Conservation (phyloP, 2,888 invertebrate species). For the Orthosia gothica region DNA sequence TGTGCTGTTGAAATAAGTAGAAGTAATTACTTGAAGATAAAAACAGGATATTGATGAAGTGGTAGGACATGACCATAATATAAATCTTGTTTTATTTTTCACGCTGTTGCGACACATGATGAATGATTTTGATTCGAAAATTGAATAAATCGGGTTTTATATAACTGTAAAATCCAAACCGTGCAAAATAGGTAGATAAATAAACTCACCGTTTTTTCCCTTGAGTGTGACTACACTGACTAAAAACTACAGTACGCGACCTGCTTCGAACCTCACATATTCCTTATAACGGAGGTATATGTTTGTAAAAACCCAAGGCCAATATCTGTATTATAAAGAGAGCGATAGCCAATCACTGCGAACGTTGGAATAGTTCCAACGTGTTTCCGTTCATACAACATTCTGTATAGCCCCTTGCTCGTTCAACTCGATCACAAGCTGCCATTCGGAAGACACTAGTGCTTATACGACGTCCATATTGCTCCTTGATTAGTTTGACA, state of each 20-base stretch:
- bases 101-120: not conserved
- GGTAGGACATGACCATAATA: not conserved
- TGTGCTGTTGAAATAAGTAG: not conserved
- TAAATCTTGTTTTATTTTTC: not conserved
- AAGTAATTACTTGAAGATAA: not conserved
- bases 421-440: conserved; percentile 27
- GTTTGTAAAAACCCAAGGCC: not conserved
- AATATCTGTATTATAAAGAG: conserved; percentile 8
- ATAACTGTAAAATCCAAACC: no score
- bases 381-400: conserved; percentile 16
- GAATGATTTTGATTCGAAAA: not conserved
- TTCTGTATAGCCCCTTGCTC: conserved; percentile 19
- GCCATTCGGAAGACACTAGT: conserved; percentile 45
- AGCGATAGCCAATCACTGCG: conserved; percentile 18
- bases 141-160: not conserved
- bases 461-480: conserved; percentile 32
- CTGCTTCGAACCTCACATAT: no score
- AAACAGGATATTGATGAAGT: not conserved
- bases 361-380: conserved; percentile 47
- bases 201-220: no score
- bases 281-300: not conserved
- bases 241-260: no score
- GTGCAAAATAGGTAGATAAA: no score
- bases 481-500: conserved; percentile 53
- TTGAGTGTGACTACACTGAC: no score